phyloP scores from a whole-genome alignment of 2,797 vertebrate genomes.

The Diglossa cyanea region DNA sequence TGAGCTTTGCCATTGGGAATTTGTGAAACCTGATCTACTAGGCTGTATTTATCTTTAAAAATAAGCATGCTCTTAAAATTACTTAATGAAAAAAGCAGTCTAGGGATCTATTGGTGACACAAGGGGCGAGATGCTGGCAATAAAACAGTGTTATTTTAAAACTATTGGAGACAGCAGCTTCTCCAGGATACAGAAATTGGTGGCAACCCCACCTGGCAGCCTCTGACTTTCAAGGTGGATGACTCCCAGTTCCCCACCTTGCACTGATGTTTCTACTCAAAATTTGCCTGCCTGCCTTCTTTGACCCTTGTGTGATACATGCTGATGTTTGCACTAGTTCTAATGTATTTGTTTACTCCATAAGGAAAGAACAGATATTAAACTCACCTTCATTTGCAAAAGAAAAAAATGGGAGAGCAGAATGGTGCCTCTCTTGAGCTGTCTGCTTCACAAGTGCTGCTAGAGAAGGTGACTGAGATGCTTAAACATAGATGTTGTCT shows the following conservation, averaged over 20 bases:
- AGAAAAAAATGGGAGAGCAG: neutral
- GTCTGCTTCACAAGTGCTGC: neutral
- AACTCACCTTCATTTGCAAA: neutral
- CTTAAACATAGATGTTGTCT: neutral
- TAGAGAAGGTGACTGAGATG: neutral
- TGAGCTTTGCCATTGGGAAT: neutral
- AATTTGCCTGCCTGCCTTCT: neutral
- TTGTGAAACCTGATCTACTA: neutral
- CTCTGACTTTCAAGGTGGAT: neutral
- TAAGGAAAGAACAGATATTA: neutral
- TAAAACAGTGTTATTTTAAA: neutral
- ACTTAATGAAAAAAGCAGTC: neutral
- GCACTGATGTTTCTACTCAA: neutral
- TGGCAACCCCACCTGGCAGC: neutral
- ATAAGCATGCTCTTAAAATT: neutral
- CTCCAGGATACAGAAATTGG: neutral
- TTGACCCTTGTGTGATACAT: fast-evolving
- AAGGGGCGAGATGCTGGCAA: neutral
- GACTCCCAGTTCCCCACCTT: neutral
- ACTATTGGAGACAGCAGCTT: neutral
- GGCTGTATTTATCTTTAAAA: neutral
- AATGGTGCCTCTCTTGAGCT: neutral
- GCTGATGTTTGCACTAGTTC: neutral
- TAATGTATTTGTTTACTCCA: neutral
- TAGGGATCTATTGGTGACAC: neutral